A percentile compares a stretch with the other conserved stretches of the same genome.
Evolutionary conservation across 2,888 invertebrate genomes (phyloP).

Genomic region (Sympetrum striolatum): DNA sequence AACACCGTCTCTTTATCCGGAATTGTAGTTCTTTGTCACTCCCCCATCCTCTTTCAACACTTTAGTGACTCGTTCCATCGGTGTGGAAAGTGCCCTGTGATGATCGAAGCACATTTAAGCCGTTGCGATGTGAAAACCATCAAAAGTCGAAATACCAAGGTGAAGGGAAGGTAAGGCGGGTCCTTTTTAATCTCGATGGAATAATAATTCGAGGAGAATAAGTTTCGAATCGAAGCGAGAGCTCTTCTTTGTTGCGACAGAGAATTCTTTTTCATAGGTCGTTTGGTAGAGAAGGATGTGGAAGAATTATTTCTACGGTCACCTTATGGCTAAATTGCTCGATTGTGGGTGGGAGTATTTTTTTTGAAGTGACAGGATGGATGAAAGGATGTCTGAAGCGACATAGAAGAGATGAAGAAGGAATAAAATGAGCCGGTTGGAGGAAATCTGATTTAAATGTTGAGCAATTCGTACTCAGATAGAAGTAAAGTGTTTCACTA

Average conservation of each 20-base stretch:
- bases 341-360: too few species aligned
- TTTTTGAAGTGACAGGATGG: too few species aligned
- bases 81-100: background rate
- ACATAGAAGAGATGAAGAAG: too few species aligned
- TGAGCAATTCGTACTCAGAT: too few species aligned
- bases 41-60: background rate
- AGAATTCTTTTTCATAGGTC: background rate
- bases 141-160: constrained; percentile 7
- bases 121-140: background rate
- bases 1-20: background rate
- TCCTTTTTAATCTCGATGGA: background rate
- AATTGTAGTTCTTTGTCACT: background rate
- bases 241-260: background rate
- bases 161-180: background rate
- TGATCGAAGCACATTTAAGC: background rate
- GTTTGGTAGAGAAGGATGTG: too few species aligned
- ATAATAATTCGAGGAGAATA: background rate
- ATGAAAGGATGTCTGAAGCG: too few species aligned
- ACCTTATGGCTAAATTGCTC: too few species aligned
- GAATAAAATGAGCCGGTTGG: too few species aligned
- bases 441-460: too few species aligned
- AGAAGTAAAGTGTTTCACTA: too few species aligned
- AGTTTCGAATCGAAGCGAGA: background rate
- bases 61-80: background rate
- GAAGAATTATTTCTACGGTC: too few species aligned